phyloP scores from a whole-genome alignment of 2,888 invertebrate genomes.

The Hydraecia micacea region DNA sequence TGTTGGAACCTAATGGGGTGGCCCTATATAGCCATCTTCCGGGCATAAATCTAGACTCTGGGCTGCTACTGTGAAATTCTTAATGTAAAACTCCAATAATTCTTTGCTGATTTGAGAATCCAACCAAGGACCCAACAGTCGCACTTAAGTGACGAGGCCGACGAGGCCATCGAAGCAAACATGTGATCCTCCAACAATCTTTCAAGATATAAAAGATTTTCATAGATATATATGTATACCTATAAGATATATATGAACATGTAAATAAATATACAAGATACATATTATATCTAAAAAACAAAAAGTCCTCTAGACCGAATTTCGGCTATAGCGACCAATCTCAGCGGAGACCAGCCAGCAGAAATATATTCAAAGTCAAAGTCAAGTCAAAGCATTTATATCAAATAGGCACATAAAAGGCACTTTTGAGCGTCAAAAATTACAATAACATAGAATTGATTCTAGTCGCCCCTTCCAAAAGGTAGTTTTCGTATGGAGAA shows the following conservation, averaged over 20 bases:
- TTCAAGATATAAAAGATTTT: neutral
- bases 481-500: no score
- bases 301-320: no score
- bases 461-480: no score
- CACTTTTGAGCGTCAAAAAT: no score
- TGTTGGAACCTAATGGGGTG: neutral
- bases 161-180: neutral
- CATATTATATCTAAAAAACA: neutral
- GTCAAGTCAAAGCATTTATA: no score
- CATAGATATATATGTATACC: neutral
- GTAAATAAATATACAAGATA: neutral
- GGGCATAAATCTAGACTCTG: neutral
- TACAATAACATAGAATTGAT: no score
- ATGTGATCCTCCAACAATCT: neutral
- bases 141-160: no score
- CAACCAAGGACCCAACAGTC: neutral
- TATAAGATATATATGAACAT: neutral
- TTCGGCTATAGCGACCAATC: no score
- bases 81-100: neutral
- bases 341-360: no score
- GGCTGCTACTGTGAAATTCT: no score
- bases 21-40: neutral
- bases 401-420: no score
- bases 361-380: no score
- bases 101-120: neutral